These are phyloP conservation scores for Phataginus tetradactyla DNA, from an alignment of 2,797 vertebrate genomes.

Conservation along the genomic window DNA sequence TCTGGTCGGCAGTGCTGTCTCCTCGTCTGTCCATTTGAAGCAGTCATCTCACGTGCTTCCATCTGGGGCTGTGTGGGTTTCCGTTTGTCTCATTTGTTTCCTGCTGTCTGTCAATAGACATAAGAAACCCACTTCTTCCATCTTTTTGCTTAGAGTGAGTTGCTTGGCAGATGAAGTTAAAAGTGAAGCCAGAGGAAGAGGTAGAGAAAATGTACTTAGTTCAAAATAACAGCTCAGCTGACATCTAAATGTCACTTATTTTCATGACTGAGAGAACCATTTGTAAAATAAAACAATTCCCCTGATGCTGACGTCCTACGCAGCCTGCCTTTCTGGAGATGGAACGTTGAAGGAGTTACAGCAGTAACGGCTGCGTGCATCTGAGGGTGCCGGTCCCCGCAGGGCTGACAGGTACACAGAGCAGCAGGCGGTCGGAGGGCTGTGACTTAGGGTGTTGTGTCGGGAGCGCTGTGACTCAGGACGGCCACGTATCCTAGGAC, in stretches of 20 bases:
- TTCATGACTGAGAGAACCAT: not conserved
- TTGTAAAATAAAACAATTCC: not conserved
- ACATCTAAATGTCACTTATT: not conserved
- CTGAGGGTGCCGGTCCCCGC: accelerated
- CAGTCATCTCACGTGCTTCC: too few relatives aligned
- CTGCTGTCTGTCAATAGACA: not conserved
- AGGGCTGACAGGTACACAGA: not conserved
- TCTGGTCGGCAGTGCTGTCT: not conserved
- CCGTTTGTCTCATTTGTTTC: not conserved
- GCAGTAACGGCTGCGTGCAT: not conserved
- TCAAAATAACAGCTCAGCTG: not conserved
- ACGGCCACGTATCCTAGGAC: not conserved
- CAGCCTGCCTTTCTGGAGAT: not conserved
- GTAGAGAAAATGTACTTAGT: not conserved
- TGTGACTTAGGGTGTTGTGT: not conserved
- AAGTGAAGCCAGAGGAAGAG: not conserved
- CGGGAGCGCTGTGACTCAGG: not conserved
- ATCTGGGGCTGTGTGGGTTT: not conserved
- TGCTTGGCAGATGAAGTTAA: not conserved
- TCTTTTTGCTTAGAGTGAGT: not conserved
- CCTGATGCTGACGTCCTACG: not conserved
- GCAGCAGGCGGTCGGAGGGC: accelerated
- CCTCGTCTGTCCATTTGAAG: accelerated
- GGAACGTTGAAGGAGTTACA: not conserved
- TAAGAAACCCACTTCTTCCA: not conserved